Evolutionary conservation across 2,113 vertebrate genomes (phyloP).

Genomic region (Dascyllus trimaculatus): DNA sequence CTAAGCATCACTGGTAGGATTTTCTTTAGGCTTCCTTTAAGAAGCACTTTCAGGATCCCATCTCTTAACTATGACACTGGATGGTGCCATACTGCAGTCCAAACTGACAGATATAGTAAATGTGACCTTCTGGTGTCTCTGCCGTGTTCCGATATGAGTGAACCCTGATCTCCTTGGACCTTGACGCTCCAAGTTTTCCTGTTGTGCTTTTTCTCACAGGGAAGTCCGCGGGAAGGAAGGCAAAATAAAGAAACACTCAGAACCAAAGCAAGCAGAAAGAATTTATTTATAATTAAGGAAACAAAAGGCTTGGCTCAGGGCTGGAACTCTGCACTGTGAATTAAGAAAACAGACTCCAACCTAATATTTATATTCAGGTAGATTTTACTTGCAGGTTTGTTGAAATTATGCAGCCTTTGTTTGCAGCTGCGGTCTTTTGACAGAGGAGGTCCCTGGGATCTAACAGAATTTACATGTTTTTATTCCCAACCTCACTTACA

Average conservation of each 20-base stretch:
- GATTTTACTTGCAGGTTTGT: no score
- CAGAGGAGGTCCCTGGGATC: slow-evolving; percentile 29
- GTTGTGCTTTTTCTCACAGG: neutral
- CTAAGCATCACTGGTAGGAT: slow-evolving; percentile 18
- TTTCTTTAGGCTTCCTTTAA: slow-evolving; percentile 8
- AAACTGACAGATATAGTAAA: neutral
- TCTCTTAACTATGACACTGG: neutral
- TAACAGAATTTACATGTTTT: neutral
- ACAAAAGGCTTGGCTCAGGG: neutral
- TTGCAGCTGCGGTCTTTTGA: neutral
- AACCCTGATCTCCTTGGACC: neutral
- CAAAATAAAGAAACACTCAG: neutral
- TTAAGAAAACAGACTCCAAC: no score
- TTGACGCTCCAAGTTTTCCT: slow-evolving; percentile 1
- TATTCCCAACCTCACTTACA: neutral
- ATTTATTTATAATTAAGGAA: neutral
- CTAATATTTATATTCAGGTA: no score
- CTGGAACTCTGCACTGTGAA: neutral
- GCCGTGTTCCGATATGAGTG: neutral
- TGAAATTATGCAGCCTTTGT: no score
- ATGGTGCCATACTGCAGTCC: neutral
- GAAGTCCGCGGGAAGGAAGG: neutral
- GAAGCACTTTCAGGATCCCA: neutral
- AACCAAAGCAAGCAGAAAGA: neutral
- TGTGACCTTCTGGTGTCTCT: neutral